phyloP scores from a whole-genome alignment of 2,888 invertebrate genomes.

The Piscicola geometra region DNA sequence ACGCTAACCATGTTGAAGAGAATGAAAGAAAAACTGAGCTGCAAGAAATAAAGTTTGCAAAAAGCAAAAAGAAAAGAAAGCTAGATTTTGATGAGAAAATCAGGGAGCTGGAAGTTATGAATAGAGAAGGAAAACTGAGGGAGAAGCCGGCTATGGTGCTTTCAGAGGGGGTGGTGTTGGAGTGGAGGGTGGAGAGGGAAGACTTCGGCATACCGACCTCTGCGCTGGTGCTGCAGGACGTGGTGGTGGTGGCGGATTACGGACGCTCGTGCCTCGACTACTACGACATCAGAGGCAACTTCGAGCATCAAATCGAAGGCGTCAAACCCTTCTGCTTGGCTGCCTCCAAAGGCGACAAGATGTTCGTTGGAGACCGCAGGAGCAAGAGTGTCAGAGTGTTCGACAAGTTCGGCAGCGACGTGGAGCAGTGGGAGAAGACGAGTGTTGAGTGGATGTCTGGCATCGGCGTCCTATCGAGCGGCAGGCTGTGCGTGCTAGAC shows the following conservation, averaged over 20 bases:
- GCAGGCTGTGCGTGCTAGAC: constrained; percentile 37
- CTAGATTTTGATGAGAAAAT: constrained; percentile 10
- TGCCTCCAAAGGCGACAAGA: constrained; percentile 15
- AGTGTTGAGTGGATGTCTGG: constrained; percentile 41
- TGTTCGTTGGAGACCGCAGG: constrained; percentile 40
- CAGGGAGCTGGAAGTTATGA: constrained; percentile 10
- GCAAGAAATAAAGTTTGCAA: not conserved
- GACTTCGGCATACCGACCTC: constrained; percentile 41
- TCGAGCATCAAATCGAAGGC: constrained; percentile 35
- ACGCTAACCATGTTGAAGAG: not conserved
- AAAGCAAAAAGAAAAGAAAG: not conserved
- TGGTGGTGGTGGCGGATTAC: constrained; percentile 40
- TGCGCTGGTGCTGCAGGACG: constrained; percentile 34
- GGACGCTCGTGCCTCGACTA: constrained; percentile 37
- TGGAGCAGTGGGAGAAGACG: constrained; percentile 37
- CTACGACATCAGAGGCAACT: constrained; percentile 36
- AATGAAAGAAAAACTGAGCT: not conserved
- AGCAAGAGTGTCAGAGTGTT: constrained; percentile 38
- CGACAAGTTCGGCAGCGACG: constrained; percentile 39
- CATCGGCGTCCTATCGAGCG: constrained; percentile 30
- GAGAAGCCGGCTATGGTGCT: constrained; percentile 7
- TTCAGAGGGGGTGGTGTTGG: constrained; percentile 14
- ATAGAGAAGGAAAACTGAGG: constrained; percentile 1
- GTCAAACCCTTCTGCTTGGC: constrained; percentile 40
- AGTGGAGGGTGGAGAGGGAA: constrained; percentile 35